Conservation (phyloP, 2,797 vertebrate species). For the Intellagama lesueurii region DNA sequence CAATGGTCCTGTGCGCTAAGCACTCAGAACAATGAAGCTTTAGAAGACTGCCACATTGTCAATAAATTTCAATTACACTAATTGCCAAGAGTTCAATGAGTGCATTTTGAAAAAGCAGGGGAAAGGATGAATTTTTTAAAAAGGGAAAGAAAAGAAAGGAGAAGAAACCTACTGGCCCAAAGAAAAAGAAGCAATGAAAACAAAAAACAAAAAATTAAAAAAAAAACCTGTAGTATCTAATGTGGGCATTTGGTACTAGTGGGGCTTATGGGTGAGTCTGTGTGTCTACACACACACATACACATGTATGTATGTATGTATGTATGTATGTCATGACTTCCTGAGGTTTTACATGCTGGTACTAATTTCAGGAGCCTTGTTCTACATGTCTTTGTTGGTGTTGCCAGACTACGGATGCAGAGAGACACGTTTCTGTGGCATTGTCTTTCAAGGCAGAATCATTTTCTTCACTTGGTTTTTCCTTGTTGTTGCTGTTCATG, state of each 20-base stretch:
- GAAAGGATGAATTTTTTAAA: constrained; percentile 66
- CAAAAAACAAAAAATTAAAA: constrained; percentile 64
- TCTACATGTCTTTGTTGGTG: constrained; percentile 84
- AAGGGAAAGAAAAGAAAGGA: constrained; percentile 75
- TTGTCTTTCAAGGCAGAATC: constrained; percentile 77
- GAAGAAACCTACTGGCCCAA: constrained; percentile 67
- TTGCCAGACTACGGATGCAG: constrained; percentile 78
- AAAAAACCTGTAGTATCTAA: constrained; percentile 76
- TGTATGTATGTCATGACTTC: constrained; percentile 71
- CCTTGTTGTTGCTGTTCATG: constrained; percentile 52
- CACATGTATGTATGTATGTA: constrained; percentile 50
- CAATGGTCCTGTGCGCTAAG: constrained; percentile 85
- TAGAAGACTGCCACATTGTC: constrained; percentile 87
- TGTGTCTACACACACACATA: constrained; percentile 63
- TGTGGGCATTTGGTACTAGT: constrained; percentile 66
- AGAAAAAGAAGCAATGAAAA: constrained; percentile 78
- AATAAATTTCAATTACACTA: constrained; percentile 99
- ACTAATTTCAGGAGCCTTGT: constrained; percentile 79
- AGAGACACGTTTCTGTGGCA: constrained; percentile 78
- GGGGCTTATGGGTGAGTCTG: constrained; percentile 56
- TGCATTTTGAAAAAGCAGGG: constrained; percentile 82
- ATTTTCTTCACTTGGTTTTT: constrained; percentile 59
- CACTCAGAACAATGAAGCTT: constrained; percentile 91
- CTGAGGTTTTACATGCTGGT: constrained; percentile 84
- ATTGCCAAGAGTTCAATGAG: constrained; percentile 95